Evolutionary conservation across 2,797 vertebrate species (phyloP), one percentile per base, ranked within the genome.

Genomic region (Artibeus jamaicensis): DNA sequence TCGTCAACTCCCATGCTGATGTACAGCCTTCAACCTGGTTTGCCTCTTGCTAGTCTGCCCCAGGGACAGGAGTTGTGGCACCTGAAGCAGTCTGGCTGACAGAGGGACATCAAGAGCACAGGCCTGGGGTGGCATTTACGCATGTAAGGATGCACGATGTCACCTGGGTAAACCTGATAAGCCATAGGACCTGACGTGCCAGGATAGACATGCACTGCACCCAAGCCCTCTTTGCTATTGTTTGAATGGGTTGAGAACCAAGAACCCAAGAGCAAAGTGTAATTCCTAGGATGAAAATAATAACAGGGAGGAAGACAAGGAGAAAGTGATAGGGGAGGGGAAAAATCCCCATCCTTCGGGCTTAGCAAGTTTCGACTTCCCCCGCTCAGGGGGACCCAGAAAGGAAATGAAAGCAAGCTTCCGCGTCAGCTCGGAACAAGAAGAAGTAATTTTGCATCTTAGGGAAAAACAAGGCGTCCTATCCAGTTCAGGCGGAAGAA

Each of bases 191-290:
- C n/a, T n/a, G n/a, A n/a, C n/a, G n/a, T n/a, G n/a, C n/a, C n/a
- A n/a, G n/a, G n/a, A n/a, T 2, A 15, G 1, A 37, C 42, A 4
- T 29, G 2, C 42, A 0, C 9, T 10, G 0, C 29, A 0, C 14
- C 8, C 0, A n/a, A 32, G 8, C 0, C 6, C 0, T 0, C 15
- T 8, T 2, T 10, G 19, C 46, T 32, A 2, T 0, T 22, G 26
- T 29, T 29, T 67, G 22, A 24, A 19, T 1, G 22, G 59, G 2
- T 26, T 32, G 21, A 37, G 3, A 15, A 0, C 3, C 6, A 6
- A 26, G 12, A 4, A 53, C 3, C 3, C 22, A 18, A 67, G 9
- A 34, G 26, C 15, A 11, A 55, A n/a, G 26, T 48, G 15, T 1
- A 55, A 78, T 19, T 22, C 29, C 7, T 15, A 3, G 18, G 6